A percentile compares a stretch with the other conserved stretches of the same genome.
These are phyloP conservation scores for Petaurus breviceps DNA, from an alignment of 2,113 vertebrate species.

Conservation along the genomic window DNA sequence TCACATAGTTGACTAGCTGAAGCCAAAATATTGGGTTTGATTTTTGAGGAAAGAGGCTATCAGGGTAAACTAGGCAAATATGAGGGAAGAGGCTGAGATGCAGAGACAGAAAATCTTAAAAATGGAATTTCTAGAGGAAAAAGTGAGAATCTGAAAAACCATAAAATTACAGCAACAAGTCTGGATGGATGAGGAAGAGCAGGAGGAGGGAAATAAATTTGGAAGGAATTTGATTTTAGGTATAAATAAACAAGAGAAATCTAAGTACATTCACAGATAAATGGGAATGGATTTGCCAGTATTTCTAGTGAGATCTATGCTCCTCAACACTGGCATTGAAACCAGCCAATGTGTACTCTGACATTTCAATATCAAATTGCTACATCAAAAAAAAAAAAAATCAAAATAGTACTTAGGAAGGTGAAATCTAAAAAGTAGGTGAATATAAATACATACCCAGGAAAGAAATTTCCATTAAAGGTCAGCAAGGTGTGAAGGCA, in stretches of 20 bases:
- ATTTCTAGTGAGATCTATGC: neutral
- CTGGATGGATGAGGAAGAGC: neutral
- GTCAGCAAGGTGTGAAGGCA: neutral
- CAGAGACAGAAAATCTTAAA: neutral
- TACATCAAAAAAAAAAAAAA: neutral
- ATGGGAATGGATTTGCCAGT: neutral
- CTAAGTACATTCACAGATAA: neutral
- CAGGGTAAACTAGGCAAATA: neutral
- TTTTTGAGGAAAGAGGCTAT: neutral
- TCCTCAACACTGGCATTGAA: neutral
- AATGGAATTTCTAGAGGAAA: neutral
- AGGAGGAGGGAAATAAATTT: neutral
- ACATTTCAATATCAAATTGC: neutral
- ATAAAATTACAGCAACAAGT: neutral
- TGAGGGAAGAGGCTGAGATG: neutral
- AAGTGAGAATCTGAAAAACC: neutral
- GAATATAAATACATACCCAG: neutral
- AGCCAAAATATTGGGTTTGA: neutral
- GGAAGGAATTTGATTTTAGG: neutral
- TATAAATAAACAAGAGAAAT: neutral
- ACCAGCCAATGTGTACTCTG: neutral
- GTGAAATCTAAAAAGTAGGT: neutral
- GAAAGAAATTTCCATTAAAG: neutral
- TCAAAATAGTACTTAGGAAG: neutral
- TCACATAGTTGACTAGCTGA: neutral